A percentile compares a stretch with the other conserved stretches of the same genome.
These are phyloP conservation scores for Arvicanthis niloticus DNA, from an alignment of 2,113 vertebrate species.

Conservation along the genomic window DNA sequence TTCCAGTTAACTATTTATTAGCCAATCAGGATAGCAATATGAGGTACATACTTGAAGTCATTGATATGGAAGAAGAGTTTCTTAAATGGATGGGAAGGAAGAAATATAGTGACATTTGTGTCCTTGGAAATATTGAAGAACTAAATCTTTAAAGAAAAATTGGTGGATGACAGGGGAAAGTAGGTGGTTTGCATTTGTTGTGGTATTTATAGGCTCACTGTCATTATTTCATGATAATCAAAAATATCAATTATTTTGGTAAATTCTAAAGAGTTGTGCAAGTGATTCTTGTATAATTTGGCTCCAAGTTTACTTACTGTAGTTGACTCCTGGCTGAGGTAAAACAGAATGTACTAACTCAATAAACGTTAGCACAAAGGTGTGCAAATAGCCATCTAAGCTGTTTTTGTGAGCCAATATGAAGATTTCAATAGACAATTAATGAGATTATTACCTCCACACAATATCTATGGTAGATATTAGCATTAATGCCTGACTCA, in stretches of 20 bases:
- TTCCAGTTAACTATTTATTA: background rate
- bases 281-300: background rate
- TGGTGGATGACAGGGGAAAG: fast-evolving
- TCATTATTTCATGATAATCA: background rate
- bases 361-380: background rate
- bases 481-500: background rate
- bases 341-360: background rate
- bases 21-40: background rate
- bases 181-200: background rate
- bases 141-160: background rate
- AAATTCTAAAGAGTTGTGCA: background rate
- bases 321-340: background rate
- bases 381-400: background rate
- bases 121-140: background rate
- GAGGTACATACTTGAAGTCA: background rate
- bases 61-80: background rate
- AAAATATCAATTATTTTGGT: background rate
- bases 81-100: background rate
- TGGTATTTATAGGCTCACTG: background rate
- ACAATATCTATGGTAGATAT: background rate
- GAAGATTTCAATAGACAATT: background rate
- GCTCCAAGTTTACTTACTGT: background rate
- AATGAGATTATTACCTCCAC: background rate
- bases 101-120: background rate
- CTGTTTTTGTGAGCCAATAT: background rate